Evolutionary conservation across 1,140 invertebrate genomes (phyloP), one percentile per base, ranked within the genome.

Genomic region (Neodiprion pinetum): DNA sequence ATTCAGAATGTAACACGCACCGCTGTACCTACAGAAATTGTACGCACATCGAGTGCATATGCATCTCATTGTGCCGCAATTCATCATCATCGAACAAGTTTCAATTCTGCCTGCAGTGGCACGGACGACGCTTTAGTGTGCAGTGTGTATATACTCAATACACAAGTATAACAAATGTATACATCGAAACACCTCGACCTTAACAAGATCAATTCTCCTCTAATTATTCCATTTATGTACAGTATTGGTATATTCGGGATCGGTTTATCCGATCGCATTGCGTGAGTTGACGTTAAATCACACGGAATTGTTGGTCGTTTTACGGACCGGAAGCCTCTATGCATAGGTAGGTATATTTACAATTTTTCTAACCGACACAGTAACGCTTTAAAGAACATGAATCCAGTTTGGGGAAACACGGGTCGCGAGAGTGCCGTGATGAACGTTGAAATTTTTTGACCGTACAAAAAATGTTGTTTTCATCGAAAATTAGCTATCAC

Each of bases 81-180:
- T 67, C 28, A 28, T 14, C 75, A 73, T 76, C 76, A 88, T 88
- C 87, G 86, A 88, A 88, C 87, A 87, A 88, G 86, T 86, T 88
- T 88, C 87, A 87, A 88, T 88, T 88, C 87, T 83, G 71, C 73
- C 74, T 61, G 53, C 80, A 83, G 83, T 76, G 79, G 80, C 80
- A 78, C 77, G 82, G 82, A 85, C 84, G 81, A 86, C 12, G 70
- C 14, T 23, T 61, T 12, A 61, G 9, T 61, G 28, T 40, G 28
- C 28, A 40, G 28, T 40, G 28, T 40, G 28, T 40, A 40, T 65
- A 23, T 23, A 69, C 17, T 69, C 17, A 69, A 69, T 69, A 23
- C 23, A 40, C 5, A 47, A 47, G 17, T 47, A 21, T 69, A 23
- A 47, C 17, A 65, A 14, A 65, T 65, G 17, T 23, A 69, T 69